Conservation (phyloP, 2,113 vertebrate genomes). For the Globicephala melas region DNA sequence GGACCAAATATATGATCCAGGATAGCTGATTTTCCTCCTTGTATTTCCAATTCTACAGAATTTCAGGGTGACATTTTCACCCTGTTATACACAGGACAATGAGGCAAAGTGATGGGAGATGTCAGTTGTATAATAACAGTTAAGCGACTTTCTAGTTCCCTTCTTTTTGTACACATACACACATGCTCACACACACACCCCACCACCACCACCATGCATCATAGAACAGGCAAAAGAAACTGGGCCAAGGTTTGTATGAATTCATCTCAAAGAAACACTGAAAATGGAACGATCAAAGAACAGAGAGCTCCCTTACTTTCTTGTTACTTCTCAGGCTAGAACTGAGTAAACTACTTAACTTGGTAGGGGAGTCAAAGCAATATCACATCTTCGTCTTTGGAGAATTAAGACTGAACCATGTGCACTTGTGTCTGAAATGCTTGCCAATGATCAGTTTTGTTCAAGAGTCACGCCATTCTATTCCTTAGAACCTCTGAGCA, state of each 20-base stretch:
- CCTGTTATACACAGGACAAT: neutral
- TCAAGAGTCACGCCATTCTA: neutral
- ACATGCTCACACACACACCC: too few species aligned
- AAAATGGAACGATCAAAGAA: neutral
- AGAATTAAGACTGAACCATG: neutral
- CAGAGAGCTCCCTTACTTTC: neutral
- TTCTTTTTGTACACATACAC: neutral
- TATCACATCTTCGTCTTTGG: neutral
- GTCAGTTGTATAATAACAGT: neutral
- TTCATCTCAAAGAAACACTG: neutral
- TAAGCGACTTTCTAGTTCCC: neutral
- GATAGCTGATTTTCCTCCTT: neutral
- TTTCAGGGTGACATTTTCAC: neutral
- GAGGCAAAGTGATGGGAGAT: neutral
- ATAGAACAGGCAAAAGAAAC: neutral
- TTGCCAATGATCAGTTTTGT: neutral
- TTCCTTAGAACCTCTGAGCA: neutral
- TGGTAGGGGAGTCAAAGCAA: neutral
- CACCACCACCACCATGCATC: neutral
- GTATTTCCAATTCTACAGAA: slow-evolving; percentile 7
- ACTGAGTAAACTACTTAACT: neutral
- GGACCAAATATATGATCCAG: slow-evolving; percentile 37
- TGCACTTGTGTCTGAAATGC: neutral
- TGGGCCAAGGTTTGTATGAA: neutral
- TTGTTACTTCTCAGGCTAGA: neutral